Evolutionary conservation across 1,140 invertebrate species (phyloP).

Genomic region (Drosophila equinoxialis): DNA sequence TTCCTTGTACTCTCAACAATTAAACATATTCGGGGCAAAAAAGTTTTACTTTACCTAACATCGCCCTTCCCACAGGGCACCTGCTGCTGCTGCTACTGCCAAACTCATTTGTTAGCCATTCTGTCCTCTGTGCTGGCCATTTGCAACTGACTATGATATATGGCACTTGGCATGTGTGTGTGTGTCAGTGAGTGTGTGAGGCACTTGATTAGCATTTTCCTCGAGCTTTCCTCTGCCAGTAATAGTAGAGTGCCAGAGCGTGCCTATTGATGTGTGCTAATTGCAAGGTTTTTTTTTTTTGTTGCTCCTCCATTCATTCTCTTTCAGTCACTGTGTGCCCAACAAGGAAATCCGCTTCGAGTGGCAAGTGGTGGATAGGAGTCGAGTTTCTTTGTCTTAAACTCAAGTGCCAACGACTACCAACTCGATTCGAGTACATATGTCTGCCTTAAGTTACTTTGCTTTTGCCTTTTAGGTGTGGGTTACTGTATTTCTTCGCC

Average conservation of each 20-base stretch:
- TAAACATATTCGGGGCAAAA: conserved; percentile 67
- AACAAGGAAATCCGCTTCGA: conserved; percentile 76
- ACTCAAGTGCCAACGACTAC: conserved; percentile 45
- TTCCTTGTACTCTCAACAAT: conserved; percentile 56
- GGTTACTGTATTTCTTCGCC: neutral
- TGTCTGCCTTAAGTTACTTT: conserved; percentile 25
- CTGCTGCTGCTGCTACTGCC: conserved; percentile 47
- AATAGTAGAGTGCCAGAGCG: conserved; percentile 64
- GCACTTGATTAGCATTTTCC: conserved; percentile 79
- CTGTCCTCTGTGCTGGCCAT: conserved; percentile 34
- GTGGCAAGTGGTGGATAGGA: conserved; percentile 30
- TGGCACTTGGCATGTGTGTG: conserved; percentile 57
- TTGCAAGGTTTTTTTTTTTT: conserved; percentile 43
- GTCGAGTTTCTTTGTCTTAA: conserved; percentile 50
- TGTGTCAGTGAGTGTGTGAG: conserved; percentile 40
- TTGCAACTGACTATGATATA: conserved; percentile 76
- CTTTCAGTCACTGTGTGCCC: conserved; percentile 30
- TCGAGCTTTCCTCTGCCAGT: conserved; percentile 36
- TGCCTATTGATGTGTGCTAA: conserved; percentile 80
- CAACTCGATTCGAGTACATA: conserved; percentile 54
- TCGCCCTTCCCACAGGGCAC: conserved; percentile 26
- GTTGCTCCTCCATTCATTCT: neutral
- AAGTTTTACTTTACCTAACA: conserved; percentile 17
- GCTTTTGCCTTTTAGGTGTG: conserved; percentile 26
- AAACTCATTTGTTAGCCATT: conserved; percentile 30